These are phyloP conservation scores for Fratercula arctica DNA, from an alignment of 2,797 vertebrate genomes.

Conservation along the genomic window DNA sequence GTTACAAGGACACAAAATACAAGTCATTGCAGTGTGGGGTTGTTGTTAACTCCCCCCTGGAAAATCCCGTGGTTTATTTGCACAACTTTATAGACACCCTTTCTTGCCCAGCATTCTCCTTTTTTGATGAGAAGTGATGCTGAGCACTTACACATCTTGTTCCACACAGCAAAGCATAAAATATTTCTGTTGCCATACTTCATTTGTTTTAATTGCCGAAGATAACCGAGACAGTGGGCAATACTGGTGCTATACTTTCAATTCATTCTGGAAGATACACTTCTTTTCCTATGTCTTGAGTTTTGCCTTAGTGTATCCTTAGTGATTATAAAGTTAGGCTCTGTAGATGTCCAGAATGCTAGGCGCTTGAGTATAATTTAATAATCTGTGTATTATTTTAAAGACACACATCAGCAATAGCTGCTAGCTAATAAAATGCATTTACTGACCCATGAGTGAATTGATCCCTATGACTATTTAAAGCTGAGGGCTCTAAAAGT, in stretches of 20 bases:
- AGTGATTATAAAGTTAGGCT: not conserved
- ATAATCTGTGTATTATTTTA: constrained; percentile 88
- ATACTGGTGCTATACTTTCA: not conserved
- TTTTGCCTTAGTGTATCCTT: not conserved
- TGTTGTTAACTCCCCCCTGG: not conserved
- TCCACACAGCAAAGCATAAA: not conserved
- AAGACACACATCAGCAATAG: constrained; percentile 79
- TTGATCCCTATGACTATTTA: constrained; percentile 88
- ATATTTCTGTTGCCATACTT: not conserved
- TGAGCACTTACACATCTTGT: not conserved
- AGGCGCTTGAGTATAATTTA: constrained; percentile 28
- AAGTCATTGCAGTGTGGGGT: not conserved
- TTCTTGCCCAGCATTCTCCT: not conserved
- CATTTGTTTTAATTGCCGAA: not conserved
- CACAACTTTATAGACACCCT: not conserved
- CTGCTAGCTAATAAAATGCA: constrained; percentile 82
- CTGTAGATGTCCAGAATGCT: not conserved
- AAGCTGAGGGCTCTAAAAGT: constrained; percentile 82
- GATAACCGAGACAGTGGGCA: not conserved
- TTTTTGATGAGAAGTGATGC: not conserved
- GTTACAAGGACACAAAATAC: not conserved
- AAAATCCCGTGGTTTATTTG: not conserved
- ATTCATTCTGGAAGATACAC: not conserved
- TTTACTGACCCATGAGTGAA: constrained; percentile 89
- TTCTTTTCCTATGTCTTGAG: not conserved